Percentiles rank a stretch among this genome's conserved stretches.
phyloP scores from a whole-genome alignment of 2,888 invertebrate genomes.

The Platynereis dumerilii region DNA sequence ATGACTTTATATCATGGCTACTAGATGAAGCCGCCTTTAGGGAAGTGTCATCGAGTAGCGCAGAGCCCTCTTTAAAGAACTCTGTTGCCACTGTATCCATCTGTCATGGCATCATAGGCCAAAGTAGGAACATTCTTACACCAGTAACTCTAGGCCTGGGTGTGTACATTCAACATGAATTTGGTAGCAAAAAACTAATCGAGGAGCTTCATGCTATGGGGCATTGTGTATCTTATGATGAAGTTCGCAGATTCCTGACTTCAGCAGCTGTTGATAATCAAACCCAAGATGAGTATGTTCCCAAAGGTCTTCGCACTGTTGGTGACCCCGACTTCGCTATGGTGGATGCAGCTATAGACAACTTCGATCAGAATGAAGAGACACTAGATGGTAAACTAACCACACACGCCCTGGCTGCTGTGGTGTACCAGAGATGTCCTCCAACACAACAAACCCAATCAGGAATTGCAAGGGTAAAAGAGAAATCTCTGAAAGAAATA shows the following conservation, averaged over 20 bases:
- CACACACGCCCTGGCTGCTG: too few species aligned
- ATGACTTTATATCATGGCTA: too few species aligned
- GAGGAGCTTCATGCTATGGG: constrained; percentile 8
- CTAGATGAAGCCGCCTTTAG: too few species aligned
- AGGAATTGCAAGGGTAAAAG: too few species aligned
- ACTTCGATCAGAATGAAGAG: too few species aligned
- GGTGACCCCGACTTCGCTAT: not conserved
- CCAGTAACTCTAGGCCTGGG: constrained; percentile 5
- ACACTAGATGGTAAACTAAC: too few species aligned
- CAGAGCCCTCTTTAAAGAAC: not conserved
- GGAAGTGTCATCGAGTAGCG: too few species aligned
- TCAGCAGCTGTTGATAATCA: constrained; percentile 7
- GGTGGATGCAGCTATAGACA: not conserved
- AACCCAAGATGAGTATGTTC: not conserved
- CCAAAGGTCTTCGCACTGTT: not conserved
- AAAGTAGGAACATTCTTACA: not conserved
- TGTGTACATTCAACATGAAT: constrained; percentile 8
- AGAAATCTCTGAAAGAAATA: too few species aligned
- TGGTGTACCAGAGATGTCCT: too few species aligned
- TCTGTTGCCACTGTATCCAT: constrained; percentile 7
- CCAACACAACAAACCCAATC: too few species aligned
- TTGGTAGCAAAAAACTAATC: constrained; percentile 2
- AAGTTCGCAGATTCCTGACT: not conserved
- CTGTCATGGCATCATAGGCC: not conserved
- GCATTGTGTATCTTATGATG: constrained; percentile 9